phyloP scores from a whole-genome alignment of 2,797 vertebrate species.

The Sebastes itinus region DNA sequence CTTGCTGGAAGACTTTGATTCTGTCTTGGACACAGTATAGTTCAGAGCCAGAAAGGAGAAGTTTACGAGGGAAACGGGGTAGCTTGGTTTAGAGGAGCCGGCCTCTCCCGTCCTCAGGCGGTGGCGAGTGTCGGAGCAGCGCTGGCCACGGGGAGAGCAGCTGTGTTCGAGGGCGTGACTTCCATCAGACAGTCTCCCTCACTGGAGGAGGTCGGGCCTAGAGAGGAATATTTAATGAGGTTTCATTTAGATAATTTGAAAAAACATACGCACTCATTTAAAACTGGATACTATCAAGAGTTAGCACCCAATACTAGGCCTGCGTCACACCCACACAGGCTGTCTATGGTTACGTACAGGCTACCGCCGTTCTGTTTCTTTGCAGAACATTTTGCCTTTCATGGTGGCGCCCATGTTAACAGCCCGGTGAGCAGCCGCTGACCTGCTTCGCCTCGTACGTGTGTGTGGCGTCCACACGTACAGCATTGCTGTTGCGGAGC shows the following conservation, averaged over 20 bases:
- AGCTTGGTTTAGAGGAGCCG: neutral
- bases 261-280: neutral
- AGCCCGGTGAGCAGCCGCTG: too few relatives aligned
- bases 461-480: too few relatives aligned
- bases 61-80: neutral
- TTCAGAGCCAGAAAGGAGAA: slow-evolving; percentile 37
- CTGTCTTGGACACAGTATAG: slow-evolving; percentile 30
- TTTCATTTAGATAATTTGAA: neutral
- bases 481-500: too few relatives aligned
- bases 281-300: neutral
- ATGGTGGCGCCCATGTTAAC: too few relatives aligned
- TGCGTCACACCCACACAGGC: too few relatives aligned
- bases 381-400: too few relatives aligned
- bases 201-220: slow-evolving; percentile 50
- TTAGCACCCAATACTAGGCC: neutral
- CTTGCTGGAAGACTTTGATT: slow-evolving; percentile 32
- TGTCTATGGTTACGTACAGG: too few relatives aligned
- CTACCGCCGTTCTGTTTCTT: too few relatives aligned
- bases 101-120: slow-evolving; percentile 50
- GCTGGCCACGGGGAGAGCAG: slow-evolving; percentile 63
- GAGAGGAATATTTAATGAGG: neutral
- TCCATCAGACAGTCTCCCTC: slow-evolving; percentile 66
- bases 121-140: slow-evolving; percentile 63
- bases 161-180: slow-evolving; percentile 56
- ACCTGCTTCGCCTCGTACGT: too few relatives aligned